Percentiles rank a stretch among this genome's conserved stretches.
Evolutionary conservation across 2,797 vertebrate species (phyloP).

Genomic region (Epinephelus malabaricus): DNA sequence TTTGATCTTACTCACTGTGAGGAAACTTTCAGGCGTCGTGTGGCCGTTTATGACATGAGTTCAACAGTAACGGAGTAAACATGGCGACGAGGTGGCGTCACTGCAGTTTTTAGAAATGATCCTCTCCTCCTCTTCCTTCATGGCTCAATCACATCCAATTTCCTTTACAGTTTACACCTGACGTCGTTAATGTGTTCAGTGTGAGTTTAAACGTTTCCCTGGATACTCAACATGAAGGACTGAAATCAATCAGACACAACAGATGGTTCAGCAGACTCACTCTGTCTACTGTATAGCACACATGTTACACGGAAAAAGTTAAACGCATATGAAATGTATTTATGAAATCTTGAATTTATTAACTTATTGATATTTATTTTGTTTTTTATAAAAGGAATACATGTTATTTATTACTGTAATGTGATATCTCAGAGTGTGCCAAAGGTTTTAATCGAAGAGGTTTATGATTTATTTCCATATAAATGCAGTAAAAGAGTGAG

Average conservation of each 20-base stretch:
- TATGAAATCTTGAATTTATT: constrained; percentile 88
- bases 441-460: constrained; percentile 72
- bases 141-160: neutral
- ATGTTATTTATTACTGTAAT: constrained; percentile 87
- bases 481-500: constrained; percentile 8
- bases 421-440: constrained; percentile 86
- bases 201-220: constrained; percentile 34
- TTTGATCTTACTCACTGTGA: constrained; percentile 85
- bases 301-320: constrained; percentile 33
- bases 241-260: constrained; percentile 10
- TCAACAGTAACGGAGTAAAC: constrained; percentile 36
- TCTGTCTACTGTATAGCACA: constrained; percentile 34
- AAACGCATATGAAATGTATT: constrained; percentile 85
- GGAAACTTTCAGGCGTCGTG: constrained; percentile 88
- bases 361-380: constrained; percentile 98
- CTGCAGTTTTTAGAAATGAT: constrained; percentile 10
- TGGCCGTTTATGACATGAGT: constrained; percentile 81
- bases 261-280: constrained; percentile 5
- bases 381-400: constrained; percentile 84
- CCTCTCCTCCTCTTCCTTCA: neutral
- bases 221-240: constrained; percentile 18
- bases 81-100: constrained; percentile 9
- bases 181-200: constrained; percentile 21
- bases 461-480: constrained; percentile 21
- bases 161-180: constrained; percentile 19